Conservation (phyloP, 2,888 invertebrate species). For the Diarsia mendica region DNA sequence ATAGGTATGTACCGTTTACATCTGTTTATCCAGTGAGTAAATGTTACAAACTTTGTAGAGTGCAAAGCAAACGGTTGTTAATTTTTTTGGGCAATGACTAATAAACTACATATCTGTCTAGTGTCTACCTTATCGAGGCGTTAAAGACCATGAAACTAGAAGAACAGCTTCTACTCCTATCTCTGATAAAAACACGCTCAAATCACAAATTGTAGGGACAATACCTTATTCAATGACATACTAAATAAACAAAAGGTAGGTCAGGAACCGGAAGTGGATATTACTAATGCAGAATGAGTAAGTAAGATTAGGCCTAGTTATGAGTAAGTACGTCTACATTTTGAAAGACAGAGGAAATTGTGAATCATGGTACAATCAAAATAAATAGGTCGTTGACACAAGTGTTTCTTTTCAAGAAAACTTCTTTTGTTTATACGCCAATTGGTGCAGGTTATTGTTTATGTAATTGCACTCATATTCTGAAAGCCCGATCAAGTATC, state of each 20-base stretch:
- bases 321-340: conserved; percentile 22
- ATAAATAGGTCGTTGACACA: conserved; percentile 53
- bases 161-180: conserved; percentile 28
- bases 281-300: conserved; percentile 61
- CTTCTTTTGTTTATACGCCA: conserved; percentile 11
- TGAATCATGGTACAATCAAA: conserved; percentile 42
- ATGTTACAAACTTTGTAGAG: conserved; percentile 1
- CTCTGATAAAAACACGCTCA: conserved; percentile 14
- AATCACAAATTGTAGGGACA: conserved; percentile 23
- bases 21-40: conserved; percentile 27
- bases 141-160: conserved; percentile 40
- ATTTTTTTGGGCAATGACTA: conserved; percentile 2
- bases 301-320: conserved; percentile 56
- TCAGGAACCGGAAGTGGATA: conserved; percentile 61
- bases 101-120: background rate
- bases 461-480: background rate
- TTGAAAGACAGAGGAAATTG: conserved; percentile 25
- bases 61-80: conserved; percentile 1
- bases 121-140: background rate
- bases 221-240: conserved; percentile 66
- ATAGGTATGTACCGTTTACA: background rate
- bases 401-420: conserved; percentile 31
- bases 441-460: conserved; percentile 8
- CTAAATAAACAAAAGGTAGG: conserved; percentile 70
- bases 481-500: background rate